phyloP scores from a whole-genome alignment of 1,140 invertebrate species.

The Philopotamus ludificatus region DNA sequence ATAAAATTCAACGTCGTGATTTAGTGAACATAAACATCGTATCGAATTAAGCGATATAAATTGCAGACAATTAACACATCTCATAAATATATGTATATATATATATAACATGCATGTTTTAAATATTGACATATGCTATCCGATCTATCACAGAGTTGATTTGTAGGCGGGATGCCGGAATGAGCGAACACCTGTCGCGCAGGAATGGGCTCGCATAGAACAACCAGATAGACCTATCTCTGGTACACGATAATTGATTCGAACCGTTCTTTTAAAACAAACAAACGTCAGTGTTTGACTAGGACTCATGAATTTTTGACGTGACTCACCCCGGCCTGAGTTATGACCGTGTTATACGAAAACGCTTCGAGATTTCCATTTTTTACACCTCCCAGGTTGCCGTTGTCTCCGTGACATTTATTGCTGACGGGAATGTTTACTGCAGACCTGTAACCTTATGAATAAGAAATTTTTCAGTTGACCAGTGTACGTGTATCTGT shows the following conservation, averaged over 20 bases:
- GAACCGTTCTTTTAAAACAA: slow-evolving; percentile 19
- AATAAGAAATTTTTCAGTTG: neutral
- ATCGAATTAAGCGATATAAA: neutral
- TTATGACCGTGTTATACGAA: slow-evolving; percentile 1
- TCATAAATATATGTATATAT: neutral
- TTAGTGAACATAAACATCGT: neutral
- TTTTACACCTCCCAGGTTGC: neutral
- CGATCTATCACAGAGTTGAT: neutral
- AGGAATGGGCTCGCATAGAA: neutral
- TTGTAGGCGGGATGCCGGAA: neutral
- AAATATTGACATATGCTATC: neutral
- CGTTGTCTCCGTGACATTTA: slow-evolving; percentile 9
- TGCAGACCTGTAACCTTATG: neutral
- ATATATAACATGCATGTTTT: neutral
- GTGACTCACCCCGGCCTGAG: neutral
- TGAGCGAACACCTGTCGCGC: neutral
- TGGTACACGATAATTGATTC: slow-evolving; percentile 39
- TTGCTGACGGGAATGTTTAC: slow-evolving; percentile 8
- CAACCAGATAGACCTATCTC: slow-evolving; percentile 7
- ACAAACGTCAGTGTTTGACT: slow-evolving; percentile 10
- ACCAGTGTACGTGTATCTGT: neutral
- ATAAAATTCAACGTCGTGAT: neutral
- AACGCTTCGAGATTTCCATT: neutral
- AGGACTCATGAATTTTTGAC: slow-evolving; percentile 4
- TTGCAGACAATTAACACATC: neutral